phyloP scores from a whole-genome alignment of 2,888 invertebrate species.

The Plebejus argus region DNA sequence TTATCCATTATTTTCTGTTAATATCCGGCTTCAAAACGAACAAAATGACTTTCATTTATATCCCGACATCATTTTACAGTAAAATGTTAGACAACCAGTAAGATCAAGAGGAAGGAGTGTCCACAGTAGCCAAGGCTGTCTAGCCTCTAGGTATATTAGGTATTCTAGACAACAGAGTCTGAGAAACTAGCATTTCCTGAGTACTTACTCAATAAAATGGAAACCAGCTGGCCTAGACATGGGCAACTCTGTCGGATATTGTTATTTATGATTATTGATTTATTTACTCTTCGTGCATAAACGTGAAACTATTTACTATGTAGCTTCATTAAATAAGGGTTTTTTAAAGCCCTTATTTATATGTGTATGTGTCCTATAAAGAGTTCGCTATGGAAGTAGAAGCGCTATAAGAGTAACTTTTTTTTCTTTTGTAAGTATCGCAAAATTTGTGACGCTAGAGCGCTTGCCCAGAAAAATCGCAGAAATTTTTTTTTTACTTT shows the following conservation, averaged over 20 bases:
- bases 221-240: slow-evolving; percentile 25
- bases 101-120: slow-evolving; percentile 10
- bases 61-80: background rate
- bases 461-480: too few species aligned
- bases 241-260: background rate
- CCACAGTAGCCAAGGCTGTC: background rate
- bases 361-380: too few species aligned
- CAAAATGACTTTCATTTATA: background rate
- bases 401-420: too few species aligned
- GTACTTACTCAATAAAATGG: background rate
- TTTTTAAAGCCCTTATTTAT: too few species aligned
- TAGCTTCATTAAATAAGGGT: too few species aligned
- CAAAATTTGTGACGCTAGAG: too few species aligned
- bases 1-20: too few species aligned
- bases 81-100: background rate
- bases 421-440: too few species aligned
- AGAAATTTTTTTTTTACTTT: too few species aligned
- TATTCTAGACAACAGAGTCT: background rate
- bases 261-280: slow-evolving; percentile 6
- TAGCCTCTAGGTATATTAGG: background rate
- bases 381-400: too few species aligned
- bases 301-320: too few species aligned
- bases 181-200: slow-evolving; percentile 18
- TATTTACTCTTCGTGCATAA: background rate
- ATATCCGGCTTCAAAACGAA: too few species aligned